Percentiles rank a stretch among this genome's conserved stretches.
These are phyloP conservation scores for Bombus breviceps DNA, from an alignment of 1,140 invertebrate species.

Conservation along the genomic window DNA sequence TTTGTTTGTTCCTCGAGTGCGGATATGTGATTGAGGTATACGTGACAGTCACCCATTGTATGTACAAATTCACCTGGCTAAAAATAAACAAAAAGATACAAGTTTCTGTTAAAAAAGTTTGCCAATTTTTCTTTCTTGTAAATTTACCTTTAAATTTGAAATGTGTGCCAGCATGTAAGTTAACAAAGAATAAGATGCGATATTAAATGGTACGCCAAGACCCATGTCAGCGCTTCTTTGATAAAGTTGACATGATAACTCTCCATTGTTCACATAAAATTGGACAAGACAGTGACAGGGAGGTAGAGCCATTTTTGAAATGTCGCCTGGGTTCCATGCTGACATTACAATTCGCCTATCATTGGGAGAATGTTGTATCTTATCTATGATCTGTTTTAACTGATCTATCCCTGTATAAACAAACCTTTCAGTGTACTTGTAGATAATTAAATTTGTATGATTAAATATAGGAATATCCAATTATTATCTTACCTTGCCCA, in stretches of 20 bases:
- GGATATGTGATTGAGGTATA: slow-evolving; percentile 96
- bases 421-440: not conserved
- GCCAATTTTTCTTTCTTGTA: slow-evolving; percentile 15
- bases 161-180: slow-evolving; percentile 98
- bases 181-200: slow-evolving; percentile 97
- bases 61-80: slow-evolving; percentile 98
- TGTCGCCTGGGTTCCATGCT: slow-evolving; percentile 97
- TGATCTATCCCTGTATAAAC: slow-evolving; percentile 90
- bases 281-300: slow-evolving; percentile 98
- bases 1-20: slow-evolving; percentile 92
- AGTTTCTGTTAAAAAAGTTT: slow-evolving; percentile 33
- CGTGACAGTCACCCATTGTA: slow-evolving; percentile 97
- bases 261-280: slow-evolving; percentile 95
- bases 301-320: slow-evolving; percentile 97
- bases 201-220: slow-evolving; percentile 99
- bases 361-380: slow-evolving; percentile 92
- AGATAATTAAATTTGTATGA: not conserved
- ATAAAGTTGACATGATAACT: slow-evolving; percentile 96
- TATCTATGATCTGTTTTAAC: slow-evolving; percentile 92
- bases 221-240: slow-evolving; percentile 99
- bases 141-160: slow-evolving; percentile 89
- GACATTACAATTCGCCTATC: slow-evolving; percentile 96
- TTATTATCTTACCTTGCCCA: slow-evolving; percentile 88
- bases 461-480: not conserved
- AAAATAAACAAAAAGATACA: slow-evolving; percentile 68